Conservation (phyloP, 2,797 vertebrate species). For the Liasis olivaceus region DNA sequence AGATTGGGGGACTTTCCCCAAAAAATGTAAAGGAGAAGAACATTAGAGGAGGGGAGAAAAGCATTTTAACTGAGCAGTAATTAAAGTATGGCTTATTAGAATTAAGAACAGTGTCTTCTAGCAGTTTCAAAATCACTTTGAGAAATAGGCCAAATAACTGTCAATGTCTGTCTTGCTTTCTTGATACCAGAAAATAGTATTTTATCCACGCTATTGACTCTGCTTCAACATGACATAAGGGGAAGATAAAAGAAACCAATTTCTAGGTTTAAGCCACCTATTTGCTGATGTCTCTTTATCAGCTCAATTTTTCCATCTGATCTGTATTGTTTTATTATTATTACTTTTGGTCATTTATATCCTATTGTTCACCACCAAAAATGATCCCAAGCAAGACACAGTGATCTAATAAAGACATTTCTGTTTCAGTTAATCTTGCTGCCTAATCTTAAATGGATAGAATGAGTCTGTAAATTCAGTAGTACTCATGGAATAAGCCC, state of each 20-base stretch:
- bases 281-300: not conserved
- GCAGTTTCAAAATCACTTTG: not conserved
- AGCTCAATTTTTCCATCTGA: not conserved
- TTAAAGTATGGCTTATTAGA: conserved; percentile 31
- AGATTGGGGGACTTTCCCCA: conserved; percentile 20
- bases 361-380: not conserved
- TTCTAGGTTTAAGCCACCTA: not conserved
- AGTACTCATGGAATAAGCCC: not conserved
- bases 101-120: conserved; percentile 25
- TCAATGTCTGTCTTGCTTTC: not conserved
- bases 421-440: not conserved
- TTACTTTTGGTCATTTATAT: not conserved
- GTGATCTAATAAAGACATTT: not conserved
- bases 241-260: not conserved
- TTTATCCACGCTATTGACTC: not conserved
- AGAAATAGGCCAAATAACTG: not conserved
- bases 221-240: not conserved
- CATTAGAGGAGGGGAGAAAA: not conserved
- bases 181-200: not conserved
- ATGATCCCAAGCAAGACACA: not conserved
- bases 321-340: not conserved
- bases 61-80: conserved; percentile 17
- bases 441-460: not conserved
- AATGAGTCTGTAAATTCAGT: not conserved
- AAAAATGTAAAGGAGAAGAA: not conserved